These are phyloP conservation scores for Raja brachyura DNA, from an alignment of 2,113 vertebrate species.

Conservation along the genomic window DNA sequence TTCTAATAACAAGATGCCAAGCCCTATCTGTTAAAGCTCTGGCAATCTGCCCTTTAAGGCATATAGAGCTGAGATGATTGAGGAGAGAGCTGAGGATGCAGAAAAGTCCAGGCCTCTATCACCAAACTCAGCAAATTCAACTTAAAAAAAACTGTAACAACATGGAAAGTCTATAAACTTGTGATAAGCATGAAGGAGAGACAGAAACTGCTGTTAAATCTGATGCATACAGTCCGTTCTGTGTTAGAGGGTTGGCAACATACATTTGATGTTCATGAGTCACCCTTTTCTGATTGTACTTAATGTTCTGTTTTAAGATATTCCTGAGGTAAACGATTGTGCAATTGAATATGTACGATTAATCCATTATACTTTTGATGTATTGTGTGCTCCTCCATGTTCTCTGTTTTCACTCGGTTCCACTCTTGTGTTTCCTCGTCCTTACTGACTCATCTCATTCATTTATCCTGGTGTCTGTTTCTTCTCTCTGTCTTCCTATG, in stretches of 20 bases:
- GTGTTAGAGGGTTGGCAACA: neutral
- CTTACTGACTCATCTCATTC: neutral
- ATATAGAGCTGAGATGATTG: neutral
- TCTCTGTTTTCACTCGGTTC: neutral
- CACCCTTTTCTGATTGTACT: neutral
- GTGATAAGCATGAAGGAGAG: neutral
- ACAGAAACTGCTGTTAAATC: neutral
- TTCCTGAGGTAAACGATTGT: neutral
- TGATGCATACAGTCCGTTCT: neutral
- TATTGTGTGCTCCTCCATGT: neutral
- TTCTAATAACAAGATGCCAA: neutral
- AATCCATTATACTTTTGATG: neutral
- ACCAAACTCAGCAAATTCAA: neutral
- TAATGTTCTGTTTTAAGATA: neutral
- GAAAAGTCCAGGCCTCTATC: neutral
- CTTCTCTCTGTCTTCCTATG: neutral
- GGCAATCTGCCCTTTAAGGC: neutral
- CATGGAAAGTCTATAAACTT: neutral
- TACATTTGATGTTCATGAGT: neutral
- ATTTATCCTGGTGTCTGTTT: conserved; percentile 3
- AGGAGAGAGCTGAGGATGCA: neutral
- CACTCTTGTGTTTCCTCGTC: neutral
- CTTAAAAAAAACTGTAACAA: neutral
- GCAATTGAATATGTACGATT: neutral
- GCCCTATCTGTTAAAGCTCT: neutral